A percentile compares a stretch with the other conserved stretches of the same genome.
phyloP scores from a whole-genome alignment of 2,113 vertebrate species.

The Sylvia atricapilla region DNA sequence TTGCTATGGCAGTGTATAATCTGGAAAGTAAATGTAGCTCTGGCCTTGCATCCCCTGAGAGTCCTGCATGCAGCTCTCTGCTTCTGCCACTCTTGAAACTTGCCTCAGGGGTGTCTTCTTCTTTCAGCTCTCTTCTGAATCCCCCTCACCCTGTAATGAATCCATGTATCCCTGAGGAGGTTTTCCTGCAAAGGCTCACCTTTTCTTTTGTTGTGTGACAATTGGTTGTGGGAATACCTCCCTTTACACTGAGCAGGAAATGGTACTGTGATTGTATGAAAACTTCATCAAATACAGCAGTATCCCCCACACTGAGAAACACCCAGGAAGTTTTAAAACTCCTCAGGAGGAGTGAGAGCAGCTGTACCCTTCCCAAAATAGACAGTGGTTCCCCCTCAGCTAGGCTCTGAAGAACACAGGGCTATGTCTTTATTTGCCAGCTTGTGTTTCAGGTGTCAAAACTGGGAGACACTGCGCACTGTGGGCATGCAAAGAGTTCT shows the following conservation, averaged over 20 bases:
- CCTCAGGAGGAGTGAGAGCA: background rate
- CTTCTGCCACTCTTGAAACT: background rate
- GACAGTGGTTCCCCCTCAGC: background rate
- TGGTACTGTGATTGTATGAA: background rate
- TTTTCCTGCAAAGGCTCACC: background rate
- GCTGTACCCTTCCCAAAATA: background rate
- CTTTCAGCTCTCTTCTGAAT: background rate
- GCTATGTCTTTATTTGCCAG: background rate
- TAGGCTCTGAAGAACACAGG: background rate
- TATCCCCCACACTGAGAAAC: background rate
- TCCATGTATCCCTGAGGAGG: background rate
- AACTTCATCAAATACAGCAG: background rate
- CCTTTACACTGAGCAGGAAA: background rate
- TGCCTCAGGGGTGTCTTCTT: background rate
- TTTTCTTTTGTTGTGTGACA: background rate
- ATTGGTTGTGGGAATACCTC: background rate
- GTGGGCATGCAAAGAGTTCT: background rate
- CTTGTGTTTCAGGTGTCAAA: background rate
- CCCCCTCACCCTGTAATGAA: background rate
- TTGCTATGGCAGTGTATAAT: background rate
- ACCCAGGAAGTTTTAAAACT: background rate
- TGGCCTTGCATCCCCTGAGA: background rate
- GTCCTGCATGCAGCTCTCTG: background rate
- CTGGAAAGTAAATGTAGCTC: background rate
- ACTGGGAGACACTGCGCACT: background rate